These are phyloP conservation scores for Anguilla rostrata DNA, from an alignment of 2,113 vertebrate species.

Conservation along the genomic window DNA sequence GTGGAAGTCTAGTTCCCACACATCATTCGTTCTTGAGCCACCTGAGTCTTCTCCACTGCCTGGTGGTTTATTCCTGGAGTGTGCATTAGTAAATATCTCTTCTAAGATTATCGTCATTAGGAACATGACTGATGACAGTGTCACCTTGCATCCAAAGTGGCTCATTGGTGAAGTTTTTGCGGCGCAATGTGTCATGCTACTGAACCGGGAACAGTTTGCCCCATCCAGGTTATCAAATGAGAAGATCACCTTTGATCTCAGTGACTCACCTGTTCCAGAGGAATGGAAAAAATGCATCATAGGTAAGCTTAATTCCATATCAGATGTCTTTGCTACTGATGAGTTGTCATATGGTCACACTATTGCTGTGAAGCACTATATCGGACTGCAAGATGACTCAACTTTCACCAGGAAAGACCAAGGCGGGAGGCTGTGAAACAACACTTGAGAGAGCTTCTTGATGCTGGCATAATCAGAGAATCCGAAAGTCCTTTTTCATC, in stretches of 20 bases:
- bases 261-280: neutral
- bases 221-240: no score
- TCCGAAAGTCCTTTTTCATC: constrained; percentile 30
- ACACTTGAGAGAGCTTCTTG: constrained; percentile 13
- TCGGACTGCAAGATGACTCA: constrained; percentile 10
- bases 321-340: constrained; percentile 8
- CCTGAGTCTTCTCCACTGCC: neutral
- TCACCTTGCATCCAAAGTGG: no score
- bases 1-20: neutral
- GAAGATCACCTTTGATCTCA: neutral
- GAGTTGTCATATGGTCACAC: constrained; percentile 20
- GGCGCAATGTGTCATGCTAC: no score
- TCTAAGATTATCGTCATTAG: no score
- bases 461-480: constrained; percentile 16
- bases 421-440: constrained; percentile 24
- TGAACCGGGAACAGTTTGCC: no score
- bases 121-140: no score
- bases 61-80: neutral
- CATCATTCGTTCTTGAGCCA: neutral
- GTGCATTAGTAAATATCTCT: no score
- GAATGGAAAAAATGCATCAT: neutral
- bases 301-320: neutral
- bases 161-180: no score
- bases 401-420: constrained; percentile 24
- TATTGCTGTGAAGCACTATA: constrained; percentile 24